These are phyloP conservation scores for Himalopsyche tibetana DNA, from an alignment of 2,888 invertebrate species.

Conservation along the genomic window DNA sequence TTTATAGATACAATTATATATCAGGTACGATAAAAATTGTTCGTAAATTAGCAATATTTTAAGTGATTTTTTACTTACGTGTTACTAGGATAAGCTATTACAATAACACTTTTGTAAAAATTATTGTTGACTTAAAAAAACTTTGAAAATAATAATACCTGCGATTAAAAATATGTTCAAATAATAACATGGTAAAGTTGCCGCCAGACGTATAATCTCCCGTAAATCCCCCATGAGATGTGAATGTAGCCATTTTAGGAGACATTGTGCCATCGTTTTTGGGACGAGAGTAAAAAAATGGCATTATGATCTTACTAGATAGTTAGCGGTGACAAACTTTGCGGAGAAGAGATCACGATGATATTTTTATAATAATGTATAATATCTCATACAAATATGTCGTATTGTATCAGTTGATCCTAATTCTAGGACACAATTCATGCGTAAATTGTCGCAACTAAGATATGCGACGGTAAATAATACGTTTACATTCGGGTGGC, in stretches of 20 bases:
- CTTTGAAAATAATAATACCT: neutral
- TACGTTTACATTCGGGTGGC: conserved; percentile 34
- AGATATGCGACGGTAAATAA: neutral
- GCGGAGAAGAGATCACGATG: conserved; percentile 50
- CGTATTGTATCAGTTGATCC: conserved; percentile 60
- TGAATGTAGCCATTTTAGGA: conserved; percentile 53
- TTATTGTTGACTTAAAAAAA: conserved; percentile 2
- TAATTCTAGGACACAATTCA: conserved; percentile 72
- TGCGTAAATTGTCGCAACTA: conserved; percentile 77
- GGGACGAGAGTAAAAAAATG: conserved; percentile 48
- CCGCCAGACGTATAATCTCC: conserved; percentile 61
- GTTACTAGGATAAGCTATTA: too few species aligned
- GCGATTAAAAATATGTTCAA: conserved; percentile 23
- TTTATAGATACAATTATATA: too few species aligned
- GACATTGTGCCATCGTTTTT: conserved; percentile 50
- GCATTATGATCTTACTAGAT: conserved; percentile 56
- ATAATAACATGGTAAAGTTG: conserved; percentile 58
- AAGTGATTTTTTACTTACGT: too few species aligned
- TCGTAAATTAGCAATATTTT: too few species aligned
- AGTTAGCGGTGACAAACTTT: conserved; percentile 55
- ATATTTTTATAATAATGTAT: conserved; percentile 60
- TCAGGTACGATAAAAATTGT: too few species aligned
- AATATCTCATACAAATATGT: conserved; percentile 62
- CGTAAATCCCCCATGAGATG: conserved; percentile 50
- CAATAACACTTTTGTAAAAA: too few species aligned